Evolutionary conservation across 2,797 vertebrate genomes (phyloP).

Genomic region (Anas bahamensis): DNA sequence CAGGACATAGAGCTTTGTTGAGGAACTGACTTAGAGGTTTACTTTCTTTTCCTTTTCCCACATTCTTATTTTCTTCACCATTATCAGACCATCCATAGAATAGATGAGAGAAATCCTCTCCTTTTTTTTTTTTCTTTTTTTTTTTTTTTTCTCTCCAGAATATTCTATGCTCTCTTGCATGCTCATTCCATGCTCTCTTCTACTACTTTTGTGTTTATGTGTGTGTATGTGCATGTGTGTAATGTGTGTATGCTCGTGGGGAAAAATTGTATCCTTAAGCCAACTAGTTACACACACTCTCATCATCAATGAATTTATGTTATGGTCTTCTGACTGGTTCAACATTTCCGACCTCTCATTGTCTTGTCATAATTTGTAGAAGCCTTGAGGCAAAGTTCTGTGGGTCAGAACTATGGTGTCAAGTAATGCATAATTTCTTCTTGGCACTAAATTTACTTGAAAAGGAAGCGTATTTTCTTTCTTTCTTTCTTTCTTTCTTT

Average conservation of each 20-base stretch:
- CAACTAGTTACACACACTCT: not conserved
- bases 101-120: not conserved
- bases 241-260: not conserved
- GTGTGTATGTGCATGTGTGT: not conserved
- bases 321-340: not conserved
- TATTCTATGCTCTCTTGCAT: not conserved
- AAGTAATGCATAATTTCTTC: not conserved
- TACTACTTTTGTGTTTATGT: not conserved
- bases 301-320: not conserved
- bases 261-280: not conserved
- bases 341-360: not conserved
- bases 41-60: not conserved
- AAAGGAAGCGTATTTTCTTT: not conserved
- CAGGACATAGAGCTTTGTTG: not conserved
- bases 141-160: not conserved
- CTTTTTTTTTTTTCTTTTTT: not conserved
- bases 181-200: not conserved
- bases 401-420: not conserved
- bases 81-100: not conserved
- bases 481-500: too few species aligned
- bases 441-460: not conserved
- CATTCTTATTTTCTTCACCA: not conserved
- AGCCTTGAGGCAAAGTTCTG: not conserved
- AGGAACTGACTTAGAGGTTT: not conserved
- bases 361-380: not conserved